Percentiles rank a stretch among this genome's conserved stretches.
Conservation (phyloP, 2,888 invertebrate species). For the Drosophila macrospina region DNA sequence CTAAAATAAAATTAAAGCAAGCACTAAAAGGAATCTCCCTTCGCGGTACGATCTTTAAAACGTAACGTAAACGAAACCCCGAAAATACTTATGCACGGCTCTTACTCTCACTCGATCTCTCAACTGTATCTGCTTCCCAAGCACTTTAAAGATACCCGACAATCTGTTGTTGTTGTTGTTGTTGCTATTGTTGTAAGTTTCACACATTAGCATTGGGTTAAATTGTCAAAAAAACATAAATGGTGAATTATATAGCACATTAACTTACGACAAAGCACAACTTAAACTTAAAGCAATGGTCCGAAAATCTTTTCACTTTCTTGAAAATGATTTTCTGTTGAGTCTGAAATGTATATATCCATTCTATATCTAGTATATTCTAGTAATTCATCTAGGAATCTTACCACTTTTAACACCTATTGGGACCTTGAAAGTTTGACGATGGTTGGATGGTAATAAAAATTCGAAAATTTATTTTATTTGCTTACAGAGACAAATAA, state of each 20-base stretch:
- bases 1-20: conserved; percentile 55
- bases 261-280: conserved; percentile 19
- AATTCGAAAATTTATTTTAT: conserved; percentile 40
- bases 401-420: too few species aligned
- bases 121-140: conserved; percentile 19
- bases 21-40: conserved; percentile 56
- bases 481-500: conserved; percentile 12
- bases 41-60: conserved; percentile 27
- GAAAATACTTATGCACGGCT: conserved; percentile 29
- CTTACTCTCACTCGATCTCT: conserved; percentile 29
- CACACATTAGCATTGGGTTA: conserved; percentile 62
- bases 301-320: too few species aligned
- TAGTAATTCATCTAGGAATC: too few species aligned
- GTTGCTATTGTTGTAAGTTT: conserved; percentile 52
- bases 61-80: conserved; percentile 43
- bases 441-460: conserved; percentile 23
- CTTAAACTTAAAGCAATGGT: neutral
- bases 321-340: too few species aligned
- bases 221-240: conserved; percentile 29
- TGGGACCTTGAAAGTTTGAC: conserved; percentile 14
- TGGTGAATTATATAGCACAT: conserved; percentile 3
- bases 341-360: too few species aligned
- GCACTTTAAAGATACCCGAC: conserved; percentile 30
- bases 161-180: conserved; percentile 30
- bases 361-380: too few species aligned